Evolutionary conservation across 2,888 invertebrate species (phyloP).

Genomic region (Apomyelois bistriatella): DNA sequence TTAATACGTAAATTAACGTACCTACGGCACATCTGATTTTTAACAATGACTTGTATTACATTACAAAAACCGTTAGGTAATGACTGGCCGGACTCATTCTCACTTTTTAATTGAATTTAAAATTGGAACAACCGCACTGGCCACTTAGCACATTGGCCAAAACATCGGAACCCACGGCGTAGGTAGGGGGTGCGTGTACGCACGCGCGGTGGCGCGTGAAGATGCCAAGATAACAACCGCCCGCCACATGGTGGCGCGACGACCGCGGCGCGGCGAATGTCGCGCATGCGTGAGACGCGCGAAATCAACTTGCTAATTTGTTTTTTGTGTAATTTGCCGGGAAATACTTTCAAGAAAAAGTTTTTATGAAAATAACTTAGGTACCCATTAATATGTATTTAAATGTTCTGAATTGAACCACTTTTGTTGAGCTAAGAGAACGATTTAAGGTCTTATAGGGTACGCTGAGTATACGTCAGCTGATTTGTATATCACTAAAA

Average conservation of each 20-base stretch:
- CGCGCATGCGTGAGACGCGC: slow-evolving; percentile 10
- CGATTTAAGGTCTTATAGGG: too few species aligned
- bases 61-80: not conserved
- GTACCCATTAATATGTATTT: too few species aligned
- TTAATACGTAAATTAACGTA: too few species aligned
- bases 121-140: slow-evolving; percentile 9
- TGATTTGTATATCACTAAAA: too few species aligned
- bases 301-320: slow-evolving; percentile 16
- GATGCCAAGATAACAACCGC: slow-evolving; percentile 66
- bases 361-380: too few species aligned
- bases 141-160: slow-evolving; percentile 9
- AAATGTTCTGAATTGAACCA: too few species aligned
- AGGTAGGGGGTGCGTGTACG: slow-evolving; percentile 40
- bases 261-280: not conserved
- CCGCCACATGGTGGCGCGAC: slow-evolving; percentile 53
- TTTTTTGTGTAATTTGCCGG: slow-evolving; percentile 10
- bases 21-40: too few species aligned
- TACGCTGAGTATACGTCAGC: too few species aligned
- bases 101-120: not conserved
- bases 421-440: too few species aligned
- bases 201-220: slow-evolving; percentile 56
- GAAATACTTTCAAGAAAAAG: not conserved
- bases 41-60: too few species aligned
- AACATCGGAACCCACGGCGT: slow-evolving; percentile 10
- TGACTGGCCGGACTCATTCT: not conserved